A percentile compares a stretch with the other conserved stretches of the same genome.
Evolutionary conservation across 2,113 vertebrate species (phyloP).

Genomic region (Oreochromis spilurus): DNA sequence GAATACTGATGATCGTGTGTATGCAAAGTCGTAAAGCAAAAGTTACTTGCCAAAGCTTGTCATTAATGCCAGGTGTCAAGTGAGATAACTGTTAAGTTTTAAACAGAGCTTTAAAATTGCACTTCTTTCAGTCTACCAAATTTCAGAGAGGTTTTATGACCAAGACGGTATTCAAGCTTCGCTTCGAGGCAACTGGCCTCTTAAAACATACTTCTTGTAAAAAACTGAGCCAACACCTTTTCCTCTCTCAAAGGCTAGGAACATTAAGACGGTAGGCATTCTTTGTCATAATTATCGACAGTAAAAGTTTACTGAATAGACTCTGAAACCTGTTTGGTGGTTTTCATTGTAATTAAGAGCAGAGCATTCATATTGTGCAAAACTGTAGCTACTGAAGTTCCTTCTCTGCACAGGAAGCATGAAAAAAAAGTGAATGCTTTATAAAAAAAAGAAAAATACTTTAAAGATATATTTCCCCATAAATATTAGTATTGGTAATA

Average conservation of each 20-base stretch:
- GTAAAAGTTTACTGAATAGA: not conserved
- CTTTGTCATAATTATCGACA: not conserved
- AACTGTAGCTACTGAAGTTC: not conserved
- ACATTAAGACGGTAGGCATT: not conserved
- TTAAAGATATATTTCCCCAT: not conserved
- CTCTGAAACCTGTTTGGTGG: not conserved
- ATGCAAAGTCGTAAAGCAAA: not conserved
- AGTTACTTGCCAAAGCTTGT: conserved; percentile 3
- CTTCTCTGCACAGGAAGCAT: not conserved
- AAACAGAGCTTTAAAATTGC: conserved; percentile 32
- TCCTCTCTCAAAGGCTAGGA: not conserved
- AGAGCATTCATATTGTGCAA: not conserved
- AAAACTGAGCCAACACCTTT: not conserved
- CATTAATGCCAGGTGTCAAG: conserved; percentile 47
- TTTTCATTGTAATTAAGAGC: not conserved
- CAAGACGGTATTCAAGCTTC: not conserved
- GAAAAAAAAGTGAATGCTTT: not conserved
- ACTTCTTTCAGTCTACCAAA: not conserved
- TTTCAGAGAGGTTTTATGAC: conserved; percentile 36
- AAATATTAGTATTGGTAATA: not conserved
- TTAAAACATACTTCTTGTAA: conserved; percentile 20
- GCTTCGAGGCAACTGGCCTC: conserved; percentile 21
- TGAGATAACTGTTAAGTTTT: conserved; percentile 31
- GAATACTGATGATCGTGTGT: not conserved
- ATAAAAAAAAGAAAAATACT: not conserved